Conservation (phyloP, 2,113 vertebrate species). For the Butorides virescens region DNA sequence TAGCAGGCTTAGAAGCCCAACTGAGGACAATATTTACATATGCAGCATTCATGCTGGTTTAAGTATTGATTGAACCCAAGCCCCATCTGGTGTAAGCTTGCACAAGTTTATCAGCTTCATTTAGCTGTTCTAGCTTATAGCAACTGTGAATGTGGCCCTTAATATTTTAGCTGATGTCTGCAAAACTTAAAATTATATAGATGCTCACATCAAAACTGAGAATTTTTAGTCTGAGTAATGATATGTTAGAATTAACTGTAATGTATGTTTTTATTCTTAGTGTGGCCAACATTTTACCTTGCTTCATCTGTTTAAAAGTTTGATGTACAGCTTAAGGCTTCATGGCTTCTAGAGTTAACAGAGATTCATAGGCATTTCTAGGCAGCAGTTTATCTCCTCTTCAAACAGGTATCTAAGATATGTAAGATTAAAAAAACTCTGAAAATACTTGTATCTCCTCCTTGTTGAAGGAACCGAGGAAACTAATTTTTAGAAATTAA, state of each 20-base stretch:
- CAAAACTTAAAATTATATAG: not conserved
- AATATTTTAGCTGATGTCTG: constrained; percentile 20
- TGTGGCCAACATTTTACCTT: not conserved
- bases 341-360: not conserved
- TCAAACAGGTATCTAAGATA: not conserved
- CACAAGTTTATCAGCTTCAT: not conserved
- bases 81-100: not conserved
- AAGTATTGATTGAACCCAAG: not conserved
- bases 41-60: not conserved
- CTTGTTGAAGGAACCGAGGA: not conserved
- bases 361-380: not conserved
- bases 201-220: not conserved
- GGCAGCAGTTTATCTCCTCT: not conserved
- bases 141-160: not conserved
- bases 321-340: not conserved
- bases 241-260: not conserved
- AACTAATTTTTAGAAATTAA: not conserved
- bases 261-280: not conserved
- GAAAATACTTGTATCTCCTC: not conserved
- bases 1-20: not conserved
- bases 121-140: not conserved
- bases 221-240: not conserved
- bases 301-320: not conserved
- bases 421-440: not conserved
- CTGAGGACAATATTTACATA: not conserved